Conservation (phyloP, 2,888 invertebrate species). For the Chironomus tentans region DNA sequence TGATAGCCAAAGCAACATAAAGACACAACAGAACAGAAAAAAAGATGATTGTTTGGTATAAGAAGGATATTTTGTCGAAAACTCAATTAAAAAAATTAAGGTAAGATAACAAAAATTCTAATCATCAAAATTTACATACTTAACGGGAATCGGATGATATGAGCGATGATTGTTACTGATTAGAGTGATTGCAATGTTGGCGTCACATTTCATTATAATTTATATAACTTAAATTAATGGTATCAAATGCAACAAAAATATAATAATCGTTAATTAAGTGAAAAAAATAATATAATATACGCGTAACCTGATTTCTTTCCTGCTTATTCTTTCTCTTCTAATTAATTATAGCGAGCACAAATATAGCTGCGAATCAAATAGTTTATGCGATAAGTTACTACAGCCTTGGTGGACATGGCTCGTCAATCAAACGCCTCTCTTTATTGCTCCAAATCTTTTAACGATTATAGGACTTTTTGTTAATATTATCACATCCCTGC, state of each 20-base stretch:
- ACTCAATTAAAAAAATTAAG: conserved; percentile 9
- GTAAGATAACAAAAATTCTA: background rate
- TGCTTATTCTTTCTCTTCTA: background rate
- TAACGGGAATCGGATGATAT: background rate
- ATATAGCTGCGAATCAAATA: conserved; percentile 78
- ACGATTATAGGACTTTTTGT: conserved; percentile 86
- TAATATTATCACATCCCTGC: conserved; percentile 85
- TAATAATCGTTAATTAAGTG: background rate
- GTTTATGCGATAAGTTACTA: conserved; percentile 68
- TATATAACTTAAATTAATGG: background rate
- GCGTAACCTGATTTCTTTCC: background rate
- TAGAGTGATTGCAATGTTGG: background rate
- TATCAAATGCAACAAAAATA: background rate
- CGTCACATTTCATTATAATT: background rate
- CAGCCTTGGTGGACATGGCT: conserved; percentile 98
- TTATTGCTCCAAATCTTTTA: conserved; percentile 96
- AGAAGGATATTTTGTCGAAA: conserved; percentile 13
- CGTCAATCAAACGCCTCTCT: conserved; percentile 80
- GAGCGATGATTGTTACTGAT: background rate
- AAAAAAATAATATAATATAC: background rate
- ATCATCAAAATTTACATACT: background rate
- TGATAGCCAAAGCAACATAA: background rate
- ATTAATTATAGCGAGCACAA: conserved; percentile 68
- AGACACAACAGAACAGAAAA: background rate
- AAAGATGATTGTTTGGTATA: conserved; percentile 1